phyloP scores from a whole-genome alignment of 1,140 invertebrate species.

The Diploscapter pachys region DNA sequence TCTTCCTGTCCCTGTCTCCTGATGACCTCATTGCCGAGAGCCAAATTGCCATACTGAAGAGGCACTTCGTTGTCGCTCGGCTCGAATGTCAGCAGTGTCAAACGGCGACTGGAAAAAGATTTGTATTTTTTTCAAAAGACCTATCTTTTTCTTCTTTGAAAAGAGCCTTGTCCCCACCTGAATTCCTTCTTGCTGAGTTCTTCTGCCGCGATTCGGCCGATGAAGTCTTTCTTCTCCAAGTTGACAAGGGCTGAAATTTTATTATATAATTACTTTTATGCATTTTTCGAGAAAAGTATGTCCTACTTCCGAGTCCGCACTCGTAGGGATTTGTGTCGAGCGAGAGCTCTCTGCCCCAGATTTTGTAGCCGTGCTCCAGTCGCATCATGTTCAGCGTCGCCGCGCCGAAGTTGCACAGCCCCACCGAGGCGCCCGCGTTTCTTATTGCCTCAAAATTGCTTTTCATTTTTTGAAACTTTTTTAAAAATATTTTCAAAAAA shows the following conservation, averaged over 20 bases:
- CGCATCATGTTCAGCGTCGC: constrained; percentile 40
- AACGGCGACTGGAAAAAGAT: constrained; percentile 1
- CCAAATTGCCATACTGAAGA: constrained; percentile 19
- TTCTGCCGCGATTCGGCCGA: constrained; percentile 30
- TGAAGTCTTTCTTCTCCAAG: constrained; percentile 38
- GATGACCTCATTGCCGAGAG: constrained; percentile 33
- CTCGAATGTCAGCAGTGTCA: constrained; percentile 32
- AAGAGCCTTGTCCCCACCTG: neutral
- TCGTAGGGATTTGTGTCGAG: constrained; percentile 45
- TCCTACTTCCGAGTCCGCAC: constrained; percentile 30
- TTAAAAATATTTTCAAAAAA: too few species aligned
- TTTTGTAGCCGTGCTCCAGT: constrained; percentile 42
- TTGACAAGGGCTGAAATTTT: constrained; percentile 23
- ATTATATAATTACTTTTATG: neutral
- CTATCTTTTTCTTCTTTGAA: too few species aligned
- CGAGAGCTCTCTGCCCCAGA: constrained; percentile 42
- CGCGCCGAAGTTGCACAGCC: constrained; percentile 40
- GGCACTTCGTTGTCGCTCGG: constrained; percentile 13
- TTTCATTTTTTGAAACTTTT: too few species aligned
- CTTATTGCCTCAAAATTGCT: constrained; percentile 27
- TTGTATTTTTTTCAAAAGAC: too few species aligned
- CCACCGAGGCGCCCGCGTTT: constrained; percentile 32
- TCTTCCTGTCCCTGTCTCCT: constrained; percentile 32
- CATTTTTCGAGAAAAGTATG: neutral
- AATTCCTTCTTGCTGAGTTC: constrained; percentile 29